phyloP scores from a whole-genome alignment of 1,140 invertebrate genomes.

The Adelges cooleyi region DNA sequence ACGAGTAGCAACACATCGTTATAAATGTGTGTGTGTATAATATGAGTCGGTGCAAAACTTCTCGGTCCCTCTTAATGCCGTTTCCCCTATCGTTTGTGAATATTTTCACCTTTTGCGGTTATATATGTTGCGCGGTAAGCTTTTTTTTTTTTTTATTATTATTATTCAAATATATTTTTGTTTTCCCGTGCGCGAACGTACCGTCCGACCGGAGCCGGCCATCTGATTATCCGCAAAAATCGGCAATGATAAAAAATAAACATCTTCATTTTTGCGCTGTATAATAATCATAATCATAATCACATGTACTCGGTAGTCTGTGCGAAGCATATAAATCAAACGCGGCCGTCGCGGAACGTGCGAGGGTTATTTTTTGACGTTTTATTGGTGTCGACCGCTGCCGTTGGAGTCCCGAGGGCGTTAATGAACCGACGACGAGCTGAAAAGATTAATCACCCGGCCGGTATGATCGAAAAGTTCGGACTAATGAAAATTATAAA shows the following conservation, averaged over 20 bases:
- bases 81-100: neutral
- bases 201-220: neutral
- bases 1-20: neutral
- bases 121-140: neutral
- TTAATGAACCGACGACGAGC: slow-evolving; percentile 20
- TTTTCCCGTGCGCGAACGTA: neutral
- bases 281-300: too few species aligned
- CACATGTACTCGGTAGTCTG: too few species aligned
- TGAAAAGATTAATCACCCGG: slow-evolving; percentile 6
- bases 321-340: slow-evolving; percentile 1
- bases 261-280: too few species aligned
- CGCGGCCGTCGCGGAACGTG: neutral
- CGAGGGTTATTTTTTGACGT: neutral
- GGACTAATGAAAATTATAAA: slow-evolving; percentile 23
- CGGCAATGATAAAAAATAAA: too few species aligned
- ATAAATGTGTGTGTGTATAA: neutral
- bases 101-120: slow-evolving; percentile 15
- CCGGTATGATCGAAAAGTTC: slow-evolving; percentile 5
- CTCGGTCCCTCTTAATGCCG: too few species aligned
- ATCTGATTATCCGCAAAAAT: slow-evolving; percentile 5
- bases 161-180: slow-evolving; percentile 12
- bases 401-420: slow-evolving; percentile 12
- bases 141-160: too few species aligned
- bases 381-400: slow-evolving; percentile 11
- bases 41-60: neutral